Percentiles rank a stretch among this genome's conserved stretches.
Conservation (phyloP, 35 echinoderm and acorn worm species). For the Amphiura filiformis region DNA sequence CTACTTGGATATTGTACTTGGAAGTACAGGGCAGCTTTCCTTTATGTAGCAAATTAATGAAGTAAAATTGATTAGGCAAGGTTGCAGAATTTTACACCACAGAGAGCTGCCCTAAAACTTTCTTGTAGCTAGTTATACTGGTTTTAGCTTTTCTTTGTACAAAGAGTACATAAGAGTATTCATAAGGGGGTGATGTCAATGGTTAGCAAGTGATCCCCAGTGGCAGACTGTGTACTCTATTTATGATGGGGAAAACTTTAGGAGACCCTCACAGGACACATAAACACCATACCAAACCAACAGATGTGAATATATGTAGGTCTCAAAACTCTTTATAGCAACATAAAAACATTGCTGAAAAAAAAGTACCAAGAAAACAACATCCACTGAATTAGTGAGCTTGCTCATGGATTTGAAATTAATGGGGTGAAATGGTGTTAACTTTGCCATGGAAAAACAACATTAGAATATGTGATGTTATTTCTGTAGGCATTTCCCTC, state of each 20-base stretch:
- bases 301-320: conserved; percentile 12
- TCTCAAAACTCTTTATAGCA: background rate
- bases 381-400: no score
- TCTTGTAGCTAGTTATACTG: no score
- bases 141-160: background rate
- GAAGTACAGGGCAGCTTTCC: background rate
- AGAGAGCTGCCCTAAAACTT: no score
- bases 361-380: no score
- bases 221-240: background rate
- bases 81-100: no score
- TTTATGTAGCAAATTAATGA: background rate
- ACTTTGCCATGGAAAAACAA: no score
- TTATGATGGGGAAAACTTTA: background rate
- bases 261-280: background rate
- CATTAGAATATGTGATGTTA: no score
- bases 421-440: background rate
- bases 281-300: background rate
- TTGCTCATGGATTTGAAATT: background rate
- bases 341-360: background rate
- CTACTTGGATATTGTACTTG: background rate
- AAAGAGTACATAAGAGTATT: background rate
- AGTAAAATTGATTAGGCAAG: background rate
- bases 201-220: background rate
- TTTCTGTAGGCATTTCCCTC: no score
- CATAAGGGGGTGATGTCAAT: background rate